phyloP scores from a whole-genome alignment of 1,140 invertebrate genomes.

The Cyphomyrmex costatus region DNA sequence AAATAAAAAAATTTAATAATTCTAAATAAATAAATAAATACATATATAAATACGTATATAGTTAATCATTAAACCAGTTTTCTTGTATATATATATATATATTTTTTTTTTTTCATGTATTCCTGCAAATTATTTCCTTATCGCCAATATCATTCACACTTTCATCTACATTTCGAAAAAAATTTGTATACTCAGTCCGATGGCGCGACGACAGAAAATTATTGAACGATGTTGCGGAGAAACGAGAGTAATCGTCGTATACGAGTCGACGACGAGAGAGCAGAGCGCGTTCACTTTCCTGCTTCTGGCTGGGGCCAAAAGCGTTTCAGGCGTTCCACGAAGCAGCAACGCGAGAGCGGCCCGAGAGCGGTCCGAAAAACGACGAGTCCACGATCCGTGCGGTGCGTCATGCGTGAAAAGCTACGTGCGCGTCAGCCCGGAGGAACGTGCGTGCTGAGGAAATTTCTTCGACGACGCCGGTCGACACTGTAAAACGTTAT shows the following conservation, averaged over 20 bases:
- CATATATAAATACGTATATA: not conserved
- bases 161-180: not conserved
- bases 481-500: not conserved
- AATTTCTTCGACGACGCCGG: constrained; percentile 63
- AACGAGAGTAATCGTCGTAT: constrained; percentile 34
- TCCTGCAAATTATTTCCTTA: not conserved
- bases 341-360: constrained; percentile 34
- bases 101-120: constrained; percentile 13
- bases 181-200: not conserved
- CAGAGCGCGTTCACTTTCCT: constrained; percentile 61
- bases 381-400: constrained; percentile 56
- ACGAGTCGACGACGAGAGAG: constrained; percentile 22
- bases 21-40: not conserved
- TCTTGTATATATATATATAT: not conserved
- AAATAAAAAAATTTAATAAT: not conserved
- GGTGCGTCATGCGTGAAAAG: constrained; percentile 76
- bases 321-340: constrained; percentile 70
- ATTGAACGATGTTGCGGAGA: constrained; percentile 30
- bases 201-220: constrained; percentile 13
- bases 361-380: constrained; percentile 61
- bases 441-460: constrained; percentile 69
- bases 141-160: not conserved
- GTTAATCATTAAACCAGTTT: not conserved
- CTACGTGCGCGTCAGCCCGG: constrained; percentile 69
- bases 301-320: constrained; percentile 67